These are phyloP conservation scores for Bursaphelenchus mucronatus DNA, from an alignment of 1,140 invertebrate genomes.

Conservation along the genomic window DNA sequence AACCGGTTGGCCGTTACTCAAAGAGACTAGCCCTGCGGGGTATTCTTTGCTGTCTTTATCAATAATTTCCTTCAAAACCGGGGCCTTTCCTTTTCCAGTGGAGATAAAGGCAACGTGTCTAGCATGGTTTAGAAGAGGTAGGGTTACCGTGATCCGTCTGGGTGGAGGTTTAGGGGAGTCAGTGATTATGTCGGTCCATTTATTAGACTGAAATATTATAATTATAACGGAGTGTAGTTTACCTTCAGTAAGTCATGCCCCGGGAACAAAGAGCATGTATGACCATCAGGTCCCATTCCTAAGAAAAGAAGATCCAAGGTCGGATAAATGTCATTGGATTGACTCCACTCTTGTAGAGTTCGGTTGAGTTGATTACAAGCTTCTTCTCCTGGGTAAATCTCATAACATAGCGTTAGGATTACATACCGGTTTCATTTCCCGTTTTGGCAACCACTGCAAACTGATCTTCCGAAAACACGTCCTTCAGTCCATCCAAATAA, in stretches of 20 bases:
- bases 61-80: slow-evolving; percentile 67
- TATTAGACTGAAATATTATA: slow-evolving; percentile 31
- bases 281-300: slow-evolving; percentile 95
- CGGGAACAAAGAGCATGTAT: slow-evolving; percentile 95
- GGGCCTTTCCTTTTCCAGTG: slow-evolving; percentile 78
- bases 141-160: slow-evolving; percentile 81
- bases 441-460: slow-evolving; percentile 34
- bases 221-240: slow-evolving; percentile 7
- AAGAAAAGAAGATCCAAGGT: slow-evolving; percentile 80
- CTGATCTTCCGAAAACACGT: slow-evolving; percentile 27
- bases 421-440: slow-evolving; percentile 26
- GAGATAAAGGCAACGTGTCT: slow-evolving; percentile 76
- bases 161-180: slow-evolving; percentile 95
- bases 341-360: not conserved
- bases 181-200: slow-evolving; percentile 76
- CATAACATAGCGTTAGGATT: not conserved
- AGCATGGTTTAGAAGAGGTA: slow-evolving; percentile 84
- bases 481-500: slow-evolving; percentile 38
- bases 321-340: slow-evolving; percentile 24
- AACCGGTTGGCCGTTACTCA: slow-evolving; percentile 13
- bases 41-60: slow-evolving; percentile 11
- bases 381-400: slow-evolving; percentile 10
- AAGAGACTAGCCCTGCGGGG: slow-evolving; percentile 18
- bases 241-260: slow-evolving; percentile 72
- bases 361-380: not conserved